These are phyloP conservation scores for Lingula anatina DNA, from an alignment of 2,888 invertebrate genomes.

Conservation along the genomic window DNA sequence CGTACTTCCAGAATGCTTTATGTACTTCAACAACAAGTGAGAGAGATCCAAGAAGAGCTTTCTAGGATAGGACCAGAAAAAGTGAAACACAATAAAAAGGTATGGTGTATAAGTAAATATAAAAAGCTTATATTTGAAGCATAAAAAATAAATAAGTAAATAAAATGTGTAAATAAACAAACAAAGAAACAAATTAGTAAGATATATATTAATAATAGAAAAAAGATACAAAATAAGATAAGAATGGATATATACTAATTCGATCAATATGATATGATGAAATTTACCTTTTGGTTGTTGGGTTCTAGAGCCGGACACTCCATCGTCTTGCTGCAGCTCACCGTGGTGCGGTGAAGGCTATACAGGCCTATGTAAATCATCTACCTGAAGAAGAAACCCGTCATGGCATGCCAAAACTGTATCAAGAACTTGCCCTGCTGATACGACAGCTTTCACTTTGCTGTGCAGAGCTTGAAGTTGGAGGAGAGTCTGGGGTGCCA, in stretches of 20 bases:
- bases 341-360: conserved; percentile 33
- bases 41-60: background rate
- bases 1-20: background rate
- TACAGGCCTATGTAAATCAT: conserved; percentile 38
- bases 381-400: conserved; percentile 23
- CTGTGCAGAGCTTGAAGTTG: conserved; percentile 15
- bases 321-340: conserved; percentile 31
- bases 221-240: too few relatives aligned
- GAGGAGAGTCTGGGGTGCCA: too few relatives aligned
- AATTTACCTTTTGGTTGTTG: too few relatives aligned
- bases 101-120: too few relatives aligned
- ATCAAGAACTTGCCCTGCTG: conserved; percentile 31
- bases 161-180: too few relatives aligned
- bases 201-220: too few relatives aligned
- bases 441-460: conserved; percentile 20
- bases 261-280: too few relatives aligned
- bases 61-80: background rate
- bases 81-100: background rate
- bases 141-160: too few relatives aligned
- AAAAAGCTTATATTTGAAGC: too few relatives aligned
- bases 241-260: too few relatives aligned
- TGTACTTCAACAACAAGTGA: background rate
- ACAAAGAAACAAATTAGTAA: too few relatives aligned
- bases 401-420: conserved; percentile 30
- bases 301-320: conserved; percentile 28